Percentiles rank a stretch among this genome's conserved stretches.
Evolutionary conservation across 2,113 vertebrate genomes (phyloP).

Genomic region (Empidonax traillii): DNA sequence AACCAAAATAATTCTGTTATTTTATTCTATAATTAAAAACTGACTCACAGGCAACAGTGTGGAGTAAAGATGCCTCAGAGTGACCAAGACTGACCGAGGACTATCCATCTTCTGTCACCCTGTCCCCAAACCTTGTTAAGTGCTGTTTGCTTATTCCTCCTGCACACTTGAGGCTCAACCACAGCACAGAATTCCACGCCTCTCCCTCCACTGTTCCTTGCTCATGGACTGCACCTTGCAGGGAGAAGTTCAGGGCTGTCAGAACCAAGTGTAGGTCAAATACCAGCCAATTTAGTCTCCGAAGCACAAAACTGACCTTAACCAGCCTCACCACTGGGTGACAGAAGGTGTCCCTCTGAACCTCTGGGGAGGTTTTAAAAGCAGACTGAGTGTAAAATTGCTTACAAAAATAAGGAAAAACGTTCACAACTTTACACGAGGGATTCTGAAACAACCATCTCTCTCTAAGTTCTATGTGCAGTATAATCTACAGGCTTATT

Average conservation of each 20-base stretch:
- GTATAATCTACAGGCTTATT: neutral
- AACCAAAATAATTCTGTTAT: neutral
- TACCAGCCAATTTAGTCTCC: neutral
- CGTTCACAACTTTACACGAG: neutral
- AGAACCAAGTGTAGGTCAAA: neutral
- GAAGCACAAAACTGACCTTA: neutral
- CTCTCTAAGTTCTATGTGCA: neutral
- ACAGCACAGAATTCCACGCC: neutral
- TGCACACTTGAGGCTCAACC: neutral
- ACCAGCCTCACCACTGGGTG: rapidly evolving
- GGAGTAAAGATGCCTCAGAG: neutral
- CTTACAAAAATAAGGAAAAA: neutral
- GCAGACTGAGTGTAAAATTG: neutral
- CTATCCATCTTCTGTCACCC: neutral
- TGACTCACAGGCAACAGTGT: neutral
- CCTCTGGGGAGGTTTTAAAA: neutral
- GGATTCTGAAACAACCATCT: neutral
- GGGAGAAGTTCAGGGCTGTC: neutral
- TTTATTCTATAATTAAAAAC: neutral
- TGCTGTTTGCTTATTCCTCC: neutral
- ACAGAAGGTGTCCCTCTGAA: neutral
- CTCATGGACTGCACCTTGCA: neutral
- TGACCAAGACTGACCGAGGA: neutral
- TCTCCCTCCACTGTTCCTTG: neutral
- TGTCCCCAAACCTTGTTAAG: neutral